Base-by-base conservation (phyloP, 1,140 invertebrate genomes). In the Vollenhovia emeryi region DNA sequence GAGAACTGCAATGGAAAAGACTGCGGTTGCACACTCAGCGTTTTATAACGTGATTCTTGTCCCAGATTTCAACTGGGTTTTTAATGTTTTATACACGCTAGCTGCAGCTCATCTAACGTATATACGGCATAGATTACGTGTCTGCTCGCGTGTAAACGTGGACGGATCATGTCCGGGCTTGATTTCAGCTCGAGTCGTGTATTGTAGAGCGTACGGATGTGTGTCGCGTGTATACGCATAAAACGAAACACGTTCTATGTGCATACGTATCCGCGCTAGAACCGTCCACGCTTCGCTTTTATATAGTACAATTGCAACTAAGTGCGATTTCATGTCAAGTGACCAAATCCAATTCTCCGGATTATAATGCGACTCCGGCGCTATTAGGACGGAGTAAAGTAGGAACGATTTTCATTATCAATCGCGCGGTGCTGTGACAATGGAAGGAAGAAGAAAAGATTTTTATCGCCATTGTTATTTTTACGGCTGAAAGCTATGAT, bases 241-340 rank as follows among this genome's bases (percentile, higher is more conserved):
- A 84, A 84, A 76, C 43, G 69, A 75, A 75, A 75, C 71, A 60
- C 27, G n/a, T 75, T 40, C 57, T 33, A 60, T 18, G 24, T 74
- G 55, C 55, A 43, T 75, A 62, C 30, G 55, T 62, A 21, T 52
- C 30, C 13, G 52, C 30, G 71, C 48, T 74, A 36, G 57, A 48
- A 40, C n/a, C 27, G 55, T 40, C 33, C 43, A 40, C 73, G 59
- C 4, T 62, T 68, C 45, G 74, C 74, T 66, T 78, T 85, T 84
- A 76, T 85, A 85, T 78, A 15, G 48, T 55, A 60, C 64, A 83
- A 83, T 86, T 75, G 78, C 59, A 71, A 57, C 78, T 86, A 86
- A 86, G 84, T 86, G 84, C 78, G 64, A 86, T 86, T 86, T 83
- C 78, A 60, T 86, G 84, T 86, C 78, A 86, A 82, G 78, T 86